A percentile compares a stretch with the other conserved stretches of the same genome.
These are phyloP conservation scores for Plagiodera versicolora DNA, from an alignment of 2,888 invertebrate species.

Conservation along the genomic window DNA sequence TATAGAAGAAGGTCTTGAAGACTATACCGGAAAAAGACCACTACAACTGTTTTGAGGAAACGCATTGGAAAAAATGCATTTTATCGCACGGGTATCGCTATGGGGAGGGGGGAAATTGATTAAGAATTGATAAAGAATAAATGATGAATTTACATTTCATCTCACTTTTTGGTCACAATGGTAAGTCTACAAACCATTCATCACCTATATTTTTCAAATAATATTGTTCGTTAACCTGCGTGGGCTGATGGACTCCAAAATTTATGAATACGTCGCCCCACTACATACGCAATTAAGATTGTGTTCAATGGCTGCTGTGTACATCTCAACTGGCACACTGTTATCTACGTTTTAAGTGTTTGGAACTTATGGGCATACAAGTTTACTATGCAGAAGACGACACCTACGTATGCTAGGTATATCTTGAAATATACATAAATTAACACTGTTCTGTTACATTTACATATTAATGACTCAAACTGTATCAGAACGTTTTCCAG, in stretches of 20 bases:
- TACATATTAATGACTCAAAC: slow-evolving; percentile 12
- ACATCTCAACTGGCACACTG: slow-evolving; percentile 21
- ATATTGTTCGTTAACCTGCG: neutral
- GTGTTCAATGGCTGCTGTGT: slow-evolving; percentile 16
- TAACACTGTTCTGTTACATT: slow-evolving; percentile 5
- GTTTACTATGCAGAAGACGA: slow-evolving; percentile 11
- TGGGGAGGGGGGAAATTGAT: no score
- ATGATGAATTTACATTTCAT: no score
- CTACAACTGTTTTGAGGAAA: no score
- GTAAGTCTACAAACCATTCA: no score
- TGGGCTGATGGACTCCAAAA: slow-evolving; percentile 5
- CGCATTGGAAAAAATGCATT: no score
- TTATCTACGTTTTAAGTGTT: slow-evolving; percentile 22
- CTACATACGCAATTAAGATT: slow-evolving; percentile 17
- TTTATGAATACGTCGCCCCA: slow-evolving; percentile 21
- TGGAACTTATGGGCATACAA: slow-evolving; percentile 15
- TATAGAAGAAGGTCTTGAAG: no score
- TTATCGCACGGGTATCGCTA: no score
- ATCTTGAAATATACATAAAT: slow-evolving; percentile 3
- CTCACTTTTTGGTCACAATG: no score
- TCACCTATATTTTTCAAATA: no score
- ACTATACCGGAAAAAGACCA: no score
- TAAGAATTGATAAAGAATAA: no score
- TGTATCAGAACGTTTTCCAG: neutral
- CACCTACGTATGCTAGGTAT: slow-evolving; percentile 12